Percentiles rank a stretch among this genome's conserved stretches.
phyloP scores from a whole-genome alignment of 2,113 vertebrate genomes.

The Dipodomys spectabilis region DNA sequence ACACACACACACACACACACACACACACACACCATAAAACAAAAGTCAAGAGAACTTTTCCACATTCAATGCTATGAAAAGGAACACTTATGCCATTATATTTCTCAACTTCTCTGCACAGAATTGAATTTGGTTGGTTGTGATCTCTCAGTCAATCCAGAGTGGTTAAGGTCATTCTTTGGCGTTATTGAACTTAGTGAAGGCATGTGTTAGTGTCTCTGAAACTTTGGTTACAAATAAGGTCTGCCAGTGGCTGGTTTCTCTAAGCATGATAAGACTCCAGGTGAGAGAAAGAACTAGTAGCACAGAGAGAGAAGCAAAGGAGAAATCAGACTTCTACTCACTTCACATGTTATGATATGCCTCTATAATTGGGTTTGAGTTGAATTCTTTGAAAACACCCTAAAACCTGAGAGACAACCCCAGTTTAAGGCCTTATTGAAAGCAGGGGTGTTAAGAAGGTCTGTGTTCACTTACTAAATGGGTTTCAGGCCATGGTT shows the following conservation, averaged over 20 bases:
- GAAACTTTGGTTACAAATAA: not conserved
- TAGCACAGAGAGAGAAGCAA: not conserved
- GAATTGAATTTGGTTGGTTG: not conserved
- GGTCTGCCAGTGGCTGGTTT: rapidly evolving
- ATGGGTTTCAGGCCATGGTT: too few species aligned
- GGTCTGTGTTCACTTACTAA: too few species aligned
- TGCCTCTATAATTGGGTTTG: not conserved
- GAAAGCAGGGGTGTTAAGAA: too few species aligned
- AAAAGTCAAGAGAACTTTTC: not conserved
- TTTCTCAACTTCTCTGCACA: not conserved
- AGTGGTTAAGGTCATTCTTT: not conserved
- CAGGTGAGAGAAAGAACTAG: rapidly evolving
- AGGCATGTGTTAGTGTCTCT: not conserved
- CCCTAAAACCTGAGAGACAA: not conserved
- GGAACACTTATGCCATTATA: not conserved
- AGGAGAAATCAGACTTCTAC: not conserved
- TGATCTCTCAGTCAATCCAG: not conserved
- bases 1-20: too few species aligned
- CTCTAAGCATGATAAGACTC: not conserved
- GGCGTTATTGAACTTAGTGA: not conserved
- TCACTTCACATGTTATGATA: not conserved
- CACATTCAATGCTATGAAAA: not conserved
- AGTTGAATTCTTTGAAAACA: not conserved
- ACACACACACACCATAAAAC: too few species aligned
- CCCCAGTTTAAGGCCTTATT: too few species aligned